Evolutionary conservation across 2,888 invertebrate genomes (phyloP), one percentile per base, ranked within the genome.

Genomic region (Willowsia nigromaculata): DNA sequence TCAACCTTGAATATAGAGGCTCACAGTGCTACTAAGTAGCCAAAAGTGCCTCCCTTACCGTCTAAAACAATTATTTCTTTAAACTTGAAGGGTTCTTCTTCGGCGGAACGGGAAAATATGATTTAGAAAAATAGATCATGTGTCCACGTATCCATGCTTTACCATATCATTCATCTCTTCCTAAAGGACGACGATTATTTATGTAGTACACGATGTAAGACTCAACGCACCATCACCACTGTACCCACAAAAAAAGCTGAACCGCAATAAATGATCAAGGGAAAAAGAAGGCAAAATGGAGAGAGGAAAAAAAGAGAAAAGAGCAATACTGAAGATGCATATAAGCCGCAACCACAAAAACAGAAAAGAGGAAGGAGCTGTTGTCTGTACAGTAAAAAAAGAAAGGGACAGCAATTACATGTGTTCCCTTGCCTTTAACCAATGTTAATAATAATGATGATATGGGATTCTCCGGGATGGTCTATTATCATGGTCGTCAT

Each of bases 391-490:
- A 37, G 25, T 40, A 47, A 40, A 71, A 27, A 59, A 53, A 37
- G 43, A 65, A 86, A 86, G 81, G 86, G 86, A 86, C 86, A 86
- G 50, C 81, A 86, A 81, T 86, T 86, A 86, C 86, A 43, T 65
- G 53, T 59, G 85, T 86, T 85, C 85, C 76, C 50, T 85, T 82
- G 53, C 62, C 50, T 50, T 65, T 82, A 43, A 82, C 82, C 62
- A 25, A n/a, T 68, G 47, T 82, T n/a, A 82, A 82, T 65, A 65
- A 82, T 81, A 40, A 59, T 59, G 37, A 81, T 53, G 18, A 78
- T 78, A 76, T 50, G 76, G 30, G 76, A 80, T 80, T 53, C 53
- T 81, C 40, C 53, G 33, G 13, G 25, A 27, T 81, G 81, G 40
- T 59, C 37, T 59, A 40, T 50, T 81, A 50, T 59, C 59, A 50